Percentiles rank a stretch among this genome's conserved stretches.
Conservation (phyloP, 2,888 invertebrate genomes). For the Drosophila nr. medialis region DNA sequence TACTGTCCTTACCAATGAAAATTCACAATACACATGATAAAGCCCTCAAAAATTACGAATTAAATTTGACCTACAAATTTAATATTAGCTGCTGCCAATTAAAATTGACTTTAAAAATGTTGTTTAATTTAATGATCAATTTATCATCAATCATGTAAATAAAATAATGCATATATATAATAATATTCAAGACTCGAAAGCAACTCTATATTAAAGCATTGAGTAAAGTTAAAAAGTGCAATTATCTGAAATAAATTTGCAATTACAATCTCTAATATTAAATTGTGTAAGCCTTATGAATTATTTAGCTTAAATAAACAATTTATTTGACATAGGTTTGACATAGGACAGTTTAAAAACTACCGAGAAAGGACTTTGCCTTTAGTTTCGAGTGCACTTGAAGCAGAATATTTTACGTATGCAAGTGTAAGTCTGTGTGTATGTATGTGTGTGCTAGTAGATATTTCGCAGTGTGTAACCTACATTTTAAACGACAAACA, state of each 20-base stretch:
- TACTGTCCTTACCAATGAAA: constrained; percentile 32
- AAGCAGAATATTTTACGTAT: constrained; percentile 45
- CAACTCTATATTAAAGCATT: neutral
- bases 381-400: constrained; percentile 36
- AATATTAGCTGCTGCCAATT: neutral
- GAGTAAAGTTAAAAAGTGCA: neutral
- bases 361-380: constrained; percentile 24
- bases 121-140: neutral
- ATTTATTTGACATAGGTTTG: neutral
- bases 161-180: neutral
- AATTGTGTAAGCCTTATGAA: neutral
- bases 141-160: neutral
- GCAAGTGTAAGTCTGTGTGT: constrained; percentile 29
- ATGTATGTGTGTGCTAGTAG: constrained; percentile 19
- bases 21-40: constrained; percentile 12
- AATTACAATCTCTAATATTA: neutral
- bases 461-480: constrained; percentile 72
- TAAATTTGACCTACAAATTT: constrained; percentile 19
- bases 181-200: neutral
- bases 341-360: constrained; percentile 9
- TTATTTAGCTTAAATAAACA: neutral
- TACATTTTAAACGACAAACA: constrained; percentile 75
- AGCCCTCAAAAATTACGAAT: neutral
- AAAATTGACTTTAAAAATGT: neutral
- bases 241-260: neutral